phyloP scores from a whole-genome alignment of 2,888 invertebrate genomes.

The Antitype chi region DNA sequence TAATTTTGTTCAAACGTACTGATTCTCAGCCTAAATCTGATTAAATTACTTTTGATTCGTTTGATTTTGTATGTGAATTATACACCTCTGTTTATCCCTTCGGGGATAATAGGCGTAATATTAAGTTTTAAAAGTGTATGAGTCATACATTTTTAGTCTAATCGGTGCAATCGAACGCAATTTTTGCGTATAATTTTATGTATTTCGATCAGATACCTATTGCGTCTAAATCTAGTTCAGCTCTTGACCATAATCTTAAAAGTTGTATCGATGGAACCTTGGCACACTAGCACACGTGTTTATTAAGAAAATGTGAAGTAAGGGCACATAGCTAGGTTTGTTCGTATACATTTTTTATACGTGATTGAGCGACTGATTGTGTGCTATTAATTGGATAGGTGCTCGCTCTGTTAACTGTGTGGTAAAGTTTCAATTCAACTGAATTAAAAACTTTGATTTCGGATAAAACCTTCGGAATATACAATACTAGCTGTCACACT shows the following conservation, averaged over 20 bases:
- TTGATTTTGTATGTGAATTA: background rate
- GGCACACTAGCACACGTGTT: constrained; percentile 57
- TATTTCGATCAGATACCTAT: constrained; percentile 30
- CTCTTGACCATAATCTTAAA: constrained; percentile 57
- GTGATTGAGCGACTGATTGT: constrained; percentile 46
- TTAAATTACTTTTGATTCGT: background rate
- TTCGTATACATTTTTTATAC: constrained; percentile 26
- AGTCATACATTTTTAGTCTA: constrained; percentile 16
- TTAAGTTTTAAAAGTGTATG: background rate
- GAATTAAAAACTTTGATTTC: no score
- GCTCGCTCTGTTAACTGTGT: background rate
- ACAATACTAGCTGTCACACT: no score
- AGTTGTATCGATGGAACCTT: constrained; percentile 54
- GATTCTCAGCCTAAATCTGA: background rate
- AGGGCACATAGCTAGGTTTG: constrained; percentile 18
- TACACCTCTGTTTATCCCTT: background rate
- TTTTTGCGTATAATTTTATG: constrained; percentile 15
- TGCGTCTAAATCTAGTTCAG: constrained; percentile 48
- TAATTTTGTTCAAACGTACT: background rate
- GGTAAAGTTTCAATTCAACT: background rate
- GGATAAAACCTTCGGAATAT: no score
- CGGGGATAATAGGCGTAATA: background rate
- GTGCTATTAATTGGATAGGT: constrained; percentile 46
- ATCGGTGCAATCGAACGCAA: constrained; percentile 13
- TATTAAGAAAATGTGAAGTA: constrained; percentile 50